These are phyloP conservation scores for Tarsius wallacei DNA, from an alignment of 2,797 vertebrate genomes.

Conservation along the genomic window DNA sequence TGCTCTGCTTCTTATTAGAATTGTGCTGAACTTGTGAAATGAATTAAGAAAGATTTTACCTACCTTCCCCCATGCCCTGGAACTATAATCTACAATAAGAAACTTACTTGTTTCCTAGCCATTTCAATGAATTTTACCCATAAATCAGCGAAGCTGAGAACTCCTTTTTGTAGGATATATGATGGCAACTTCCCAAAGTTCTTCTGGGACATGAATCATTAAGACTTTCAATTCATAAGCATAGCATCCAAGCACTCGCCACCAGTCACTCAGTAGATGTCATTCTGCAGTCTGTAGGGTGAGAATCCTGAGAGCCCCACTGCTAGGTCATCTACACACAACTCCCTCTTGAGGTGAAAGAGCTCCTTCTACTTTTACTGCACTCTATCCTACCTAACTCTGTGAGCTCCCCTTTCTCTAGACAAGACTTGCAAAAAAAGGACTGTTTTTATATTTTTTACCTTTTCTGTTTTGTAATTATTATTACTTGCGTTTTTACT, in stretches of 20 bases:
- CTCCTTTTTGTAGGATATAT: neutral
- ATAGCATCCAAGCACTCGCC: neutral
- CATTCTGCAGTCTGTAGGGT: neutral
- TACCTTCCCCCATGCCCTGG: neutral
- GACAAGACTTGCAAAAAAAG: neutral
- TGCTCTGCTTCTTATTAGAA: constrained; percentile 9
- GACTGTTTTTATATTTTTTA: neutral
- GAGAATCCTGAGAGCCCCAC: neutral
- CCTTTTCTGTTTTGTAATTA: neutral
- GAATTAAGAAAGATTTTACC: neutral
- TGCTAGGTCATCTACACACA: neutral
- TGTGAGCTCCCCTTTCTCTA: neutral
- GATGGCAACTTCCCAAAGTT: neutral
- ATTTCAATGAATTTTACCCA: constrained; percentile 38
- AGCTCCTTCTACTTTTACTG: constrained; percentile 4
- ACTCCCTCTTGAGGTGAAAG: neutral
- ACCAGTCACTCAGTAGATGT: no score
- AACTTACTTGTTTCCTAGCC: constrained; percentile 20
- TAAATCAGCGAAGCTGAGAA: neutral
- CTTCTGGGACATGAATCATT: neutral
- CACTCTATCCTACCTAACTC: neutral
- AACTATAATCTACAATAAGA: constrained; percentile 31
- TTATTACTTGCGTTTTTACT: constrained; percentile 33
- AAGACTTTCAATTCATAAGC: constrained; percentile 22
- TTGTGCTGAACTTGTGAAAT: neutral